Conservation (phyloP, 2,888 invertebrate species). For the Agrochola circellaris region DNA sequence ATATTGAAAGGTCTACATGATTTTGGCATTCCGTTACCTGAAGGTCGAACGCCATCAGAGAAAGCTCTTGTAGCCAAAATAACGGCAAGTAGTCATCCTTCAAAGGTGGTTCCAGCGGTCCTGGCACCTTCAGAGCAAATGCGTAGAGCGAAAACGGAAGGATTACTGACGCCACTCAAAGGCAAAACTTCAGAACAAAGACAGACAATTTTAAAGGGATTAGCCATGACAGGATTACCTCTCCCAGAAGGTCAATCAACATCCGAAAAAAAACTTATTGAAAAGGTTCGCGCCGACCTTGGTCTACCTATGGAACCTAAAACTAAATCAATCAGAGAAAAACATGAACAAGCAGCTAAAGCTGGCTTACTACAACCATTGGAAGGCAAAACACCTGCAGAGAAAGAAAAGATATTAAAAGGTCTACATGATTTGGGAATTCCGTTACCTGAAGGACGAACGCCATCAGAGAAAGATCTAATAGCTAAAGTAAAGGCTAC, state of each 20-base stretch:
- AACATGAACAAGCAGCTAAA: constrained; percentile 3
- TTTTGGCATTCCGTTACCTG: not conserved
- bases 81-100: not conserved
- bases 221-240: not conserved
- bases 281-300: not conserved
- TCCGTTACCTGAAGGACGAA: not conserved
- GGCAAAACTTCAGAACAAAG: not conserved
- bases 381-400: not conserved
- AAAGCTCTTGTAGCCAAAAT: not conserved
- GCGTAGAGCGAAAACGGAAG: not conserved
- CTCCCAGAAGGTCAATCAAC: not conserved
- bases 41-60: not conserved
- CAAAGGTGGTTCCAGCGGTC: not conserved
- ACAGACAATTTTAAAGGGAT: not conserved
- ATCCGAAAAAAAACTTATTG: not conserved
- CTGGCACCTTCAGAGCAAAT: not conserved
- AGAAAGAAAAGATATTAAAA: not conserved
- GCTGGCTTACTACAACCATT: not conserved
- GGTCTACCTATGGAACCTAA: not conserved
- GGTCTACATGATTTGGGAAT: not conserved
- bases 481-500: not conserved
- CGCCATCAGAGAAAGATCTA: not conserved
- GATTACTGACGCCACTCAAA: not conserved
- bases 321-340: not conserved
- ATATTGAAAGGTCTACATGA: not conserved